Evolutionary conservation across 2,113 vertebrate species (phyloP), one percentile per base, ranked within the genome.

Genomic region (human (Homo sapiens)): DNA sequence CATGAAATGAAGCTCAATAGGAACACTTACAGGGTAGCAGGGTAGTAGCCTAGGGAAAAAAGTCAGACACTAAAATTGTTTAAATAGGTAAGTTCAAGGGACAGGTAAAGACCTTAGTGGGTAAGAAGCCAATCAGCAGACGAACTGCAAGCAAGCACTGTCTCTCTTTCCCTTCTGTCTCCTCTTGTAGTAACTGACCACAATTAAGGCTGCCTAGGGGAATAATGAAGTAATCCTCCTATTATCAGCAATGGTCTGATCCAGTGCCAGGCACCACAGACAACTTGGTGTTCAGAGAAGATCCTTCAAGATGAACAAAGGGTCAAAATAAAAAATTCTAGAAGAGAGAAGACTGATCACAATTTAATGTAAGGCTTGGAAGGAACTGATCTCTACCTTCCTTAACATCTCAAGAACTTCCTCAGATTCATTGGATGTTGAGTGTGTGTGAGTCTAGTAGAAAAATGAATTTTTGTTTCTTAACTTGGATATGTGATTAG

Each of bases 71-170:
- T 14, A 32, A n/a, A 55, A 10, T n/a, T 35, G 9, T n/a, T 30
- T 52, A 75, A 70, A 57, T 38, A n/a, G 40, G 2, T 48, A 45
- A 55, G n/a, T 43, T 38, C 17, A 38, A 35, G 18, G 4, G 10
- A 32, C 38, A 83, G 35, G 11, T 48, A 18, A 83, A 83, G 27
- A n/a, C n/a, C 27, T 75, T 17, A 30, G 6, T 11, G 11, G 43
- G 25, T 38, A 72, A 72, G 48, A 68, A 73, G 52, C 11, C 83
- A 43, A 38, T 6, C 27, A 64, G 25, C 8, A 1, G 4, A 48
- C 4, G 38, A 50, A 35, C 59, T 25, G 18, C 72, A 18, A 13
- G 0, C 10, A 0, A 9, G 18, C 6, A 7, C 13, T 8, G 16
- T 48, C 43, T 11, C n/a, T 43, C 66, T 18, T 75, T 17, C 23